Evolutionary conservation across 2,888 invertebrate genomes (phyloP).

Genomic region (Callyntrura guangdongensis): DNA sequence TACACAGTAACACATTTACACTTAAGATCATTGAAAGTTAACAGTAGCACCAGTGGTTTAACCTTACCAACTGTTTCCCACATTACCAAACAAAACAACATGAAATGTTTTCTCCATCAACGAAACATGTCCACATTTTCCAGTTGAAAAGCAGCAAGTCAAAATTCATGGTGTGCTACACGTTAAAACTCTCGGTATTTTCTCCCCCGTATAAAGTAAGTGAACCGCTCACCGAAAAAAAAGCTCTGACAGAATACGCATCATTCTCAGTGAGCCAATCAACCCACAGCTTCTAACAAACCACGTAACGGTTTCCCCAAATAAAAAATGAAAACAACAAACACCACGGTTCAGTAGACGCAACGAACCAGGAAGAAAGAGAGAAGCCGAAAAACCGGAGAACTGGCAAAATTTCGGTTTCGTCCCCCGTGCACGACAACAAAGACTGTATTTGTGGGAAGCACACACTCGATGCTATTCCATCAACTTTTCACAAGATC

Average conservation of each 20-base stretch:
- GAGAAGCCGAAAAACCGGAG: conserved; percentile 41
- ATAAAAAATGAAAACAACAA: conserved; percentile 43
- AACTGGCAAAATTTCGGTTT: conserved; percentile 57
- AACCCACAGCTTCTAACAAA: neutral
- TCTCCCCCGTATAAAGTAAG: conserved; percentile 4
- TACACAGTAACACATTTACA: neutral
- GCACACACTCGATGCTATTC: neutral
- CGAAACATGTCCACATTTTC: neutral
- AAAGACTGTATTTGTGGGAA: conserved; percentile 13
- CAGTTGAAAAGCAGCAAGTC: neutral
- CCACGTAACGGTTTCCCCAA: conserved; percentile 23
- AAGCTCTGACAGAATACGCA: conserved; percentile 40
- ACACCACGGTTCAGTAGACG: conserved; percentile 50
- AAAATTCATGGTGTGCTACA: conserved; percentile 11
- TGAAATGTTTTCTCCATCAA: neutral
- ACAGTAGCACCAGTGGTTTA: neutral
- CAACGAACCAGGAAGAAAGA: conserved; percentile 58
- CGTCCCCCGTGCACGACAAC: conserved; percentile 36
- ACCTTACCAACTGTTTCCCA: neutral
- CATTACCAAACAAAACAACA: neutral
- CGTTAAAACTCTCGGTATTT: conserved; percentile 10
- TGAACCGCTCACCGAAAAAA: neutral
- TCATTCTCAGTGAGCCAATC: conserved; percentile 27
- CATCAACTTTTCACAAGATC: conserved; percentile 14
- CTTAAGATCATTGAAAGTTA: neutral